These are phyloP conservation scores for Miniopterus natalensis DNA, from an alignment of 2,113 vertebrate species.

Conservation along the genomic window DNA sequence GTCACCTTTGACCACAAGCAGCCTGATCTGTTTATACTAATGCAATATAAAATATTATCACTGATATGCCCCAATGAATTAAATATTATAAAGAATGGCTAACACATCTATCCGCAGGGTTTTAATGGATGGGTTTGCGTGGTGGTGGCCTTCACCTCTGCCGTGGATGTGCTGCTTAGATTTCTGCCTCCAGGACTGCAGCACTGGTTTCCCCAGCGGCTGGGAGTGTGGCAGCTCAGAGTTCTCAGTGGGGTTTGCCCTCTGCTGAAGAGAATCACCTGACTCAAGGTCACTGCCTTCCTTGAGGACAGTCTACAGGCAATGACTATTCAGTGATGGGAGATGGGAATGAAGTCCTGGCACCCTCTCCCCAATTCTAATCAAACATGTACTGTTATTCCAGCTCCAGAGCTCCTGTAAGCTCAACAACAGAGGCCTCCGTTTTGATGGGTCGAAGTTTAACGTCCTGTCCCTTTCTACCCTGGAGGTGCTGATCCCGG, in stretches of 20 bases:
- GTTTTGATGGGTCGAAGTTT: not conserved
- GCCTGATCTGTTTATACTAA: not conserved
- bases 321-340: not conserved
- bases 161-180: not conserved
- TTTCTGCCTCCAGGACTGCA: not conserved
- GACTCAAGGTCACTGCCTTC: not conserved
- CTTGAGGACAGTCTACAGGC: not conserved
- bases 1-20: not conserved
- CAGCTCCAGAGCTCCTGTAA: not conserved
- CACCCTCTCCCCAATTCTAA: not conserved
- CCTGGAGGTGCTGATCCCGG: not conserved
- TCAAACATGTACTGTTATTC: not conserved
- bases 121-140: not conserved
- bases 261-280: not conserved
- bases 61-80: not conserved
- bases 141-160: not conserved
- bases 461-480: not conserved
- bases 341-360: not conserved
- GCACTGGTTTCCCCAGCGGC: not conserved
- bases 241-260: not conserved
- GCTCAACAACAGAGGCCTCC: not conserved
- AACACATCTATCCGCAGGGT: not conserved
- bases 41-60: not conserved
- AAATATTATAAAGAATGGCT: not conserved
- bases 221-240: not conserved